Base-by-base conservation (phyloP, 2,888 invertebrate species). In the Meiosimyza platycephala region DNA sequence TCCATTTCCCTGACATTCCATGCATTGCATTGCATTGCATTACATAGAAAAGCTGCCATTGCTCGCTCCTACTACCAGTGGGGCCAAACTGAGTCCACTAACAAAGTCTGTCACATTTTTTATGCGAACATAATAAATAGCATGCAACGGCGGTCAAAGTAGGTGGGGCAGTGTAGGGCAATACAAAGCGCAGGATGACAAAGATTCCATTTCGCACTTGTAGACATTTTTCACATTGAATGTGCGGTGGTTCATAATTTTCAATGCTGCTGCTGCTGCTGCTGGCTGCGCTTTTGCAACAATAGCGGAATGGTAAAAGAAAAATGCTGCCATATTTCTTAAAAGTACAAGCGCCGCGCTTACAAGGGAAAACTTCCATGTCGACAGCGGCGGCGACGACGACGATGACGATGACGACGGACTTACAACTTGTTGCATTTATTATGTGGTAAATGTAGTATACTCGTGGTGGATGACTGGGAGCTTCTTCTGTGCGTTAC, bases 41-140 rank as follows among this genome's bases (percentile, higher is more conserved):
- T 13, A 40, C 40, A 40, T 40, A 4, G 4, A 40, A 40, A 40
- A 9, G 40, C 40, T 9, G 40, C 40, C 40, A 40, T 7, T 50
- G 6, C 18, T 22, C 3, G 7, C 5, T 12, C 18, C 57, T 57
- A 18, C 22, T 57, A 11, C 15, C 28, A 15, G 11, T 28, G 28
- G 18, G 6, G 18, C 48, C 12, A 13, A 7, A 54, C 48, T 47
- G n/a, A 6, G 33, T 40, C 72, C 65, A 59, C n/a, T 59, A 66
- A 67, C 67, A 68, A 22, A 71, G 28, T 66, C 52, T 81, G 82
- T 80, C 79, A 81, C 80, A 81, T 81, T 81, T 82, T 82, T 82
- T 82, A 81, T 82, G 82, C 80, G 80, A 80, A 81, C 82, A 81
- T 81, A 82, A 82, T 82, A 82, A 82, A 82, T 82, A 81, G 79